Evolutionary conservation across 2,797 vertebrate genomes (phyloP).

Genomic region (Dendrocincla fuliginosa): DNA sequence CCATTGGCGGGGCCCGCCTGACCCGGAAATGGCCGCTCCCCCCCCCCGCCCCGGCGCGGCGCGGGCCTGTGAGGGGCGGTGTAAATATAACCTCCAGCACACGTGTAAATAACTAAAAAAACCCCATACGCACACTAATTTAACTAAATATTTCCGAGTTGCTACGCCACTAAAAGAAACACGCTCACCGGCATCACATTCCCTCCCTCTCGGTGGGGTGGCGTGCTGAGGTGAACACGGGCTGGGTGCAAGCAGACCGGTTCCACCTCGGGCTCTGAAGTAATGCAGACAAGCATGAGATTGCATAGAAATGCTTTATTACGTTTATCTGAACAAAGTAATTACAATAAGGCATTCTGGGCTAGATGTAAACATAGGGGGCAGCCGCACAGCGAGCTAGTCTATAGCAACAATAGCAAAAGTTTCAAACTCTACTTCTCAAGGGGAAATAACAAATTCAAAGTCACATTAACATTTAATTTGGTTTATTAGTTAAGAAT

Average conservation of each 20-base stretch:
- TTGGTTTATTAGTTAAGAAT: background rate
- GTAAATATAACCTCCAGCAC: accelerated
- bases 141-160: too few species aligned
- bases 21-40: background rate
- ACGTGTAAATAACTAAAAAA: accelerated
- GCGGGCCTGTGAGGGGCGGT: background rate
- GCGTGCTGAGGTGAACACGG: accelerated
- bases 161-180: background rate
- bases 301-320: constrained; percentile 50
- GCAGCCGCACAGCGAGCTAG: background rate
- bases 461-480: background rate
- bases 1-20: background rate
- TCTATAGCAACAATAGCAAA: accelerated
- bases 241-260: accelerated
- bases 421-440: background rate
- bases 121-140: accelerated
- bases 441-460: background rate
- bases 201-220: too few species aligned
- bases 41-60: too few species aligned
- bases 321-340: background rate
- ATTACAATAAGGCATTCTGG: constrained; percentile 6
- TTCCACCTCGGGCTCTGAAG: background rate
- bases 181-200: too few species aligned
- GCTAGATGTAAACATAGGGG: background rate
- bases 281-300: background rate